Percentiles rank a stretch among this genome's conserved stretches.
These are phyloP conservation scores for Microplitis deprimator DNA, from an alignment of 2,888 invertebrate species.

Conservation along the genomic window DNA sequence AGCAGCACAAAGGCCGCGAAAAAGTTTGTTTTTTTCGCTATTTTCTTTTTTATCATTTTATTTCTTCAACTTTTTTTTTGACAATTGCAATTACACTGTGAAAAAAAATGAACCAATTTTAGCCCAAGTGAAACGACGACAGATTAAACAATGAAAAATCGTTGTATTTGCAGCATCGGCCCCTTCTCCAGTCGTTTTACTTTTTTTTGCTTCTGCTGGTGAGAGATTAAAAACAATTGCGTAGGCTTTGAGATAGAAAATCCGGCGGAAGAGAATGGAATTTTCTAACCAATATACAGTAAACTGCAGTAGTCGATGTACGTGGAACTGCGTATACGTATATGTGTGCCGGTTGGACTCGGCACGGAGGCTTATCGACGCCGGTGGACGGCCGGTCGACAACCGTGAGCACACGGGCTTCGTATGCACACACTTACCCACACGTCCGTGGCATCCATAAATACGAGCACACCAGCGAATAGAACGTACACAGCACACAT, in stretches of 20 bases:
- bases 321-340: too few relatives aligned
- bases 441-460: slow-evolving; percentile 31
- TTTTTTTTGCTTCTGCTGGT: not conserved
- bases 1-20: slow-evolving; percentile 24
- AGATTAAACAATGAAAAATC: slow-evolving; percentile 28
- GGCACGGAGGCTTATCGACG: slow-evolving; percentile 51
- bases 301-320: not conserved
- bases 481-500: slow-evolving; percentile 16
- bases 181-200: not conserved
- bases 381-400: slow-evolving; percentile 45
- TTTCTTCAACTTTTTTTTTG: slow-evolving; percentile 17
- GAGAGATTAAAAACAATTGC: not conserved
- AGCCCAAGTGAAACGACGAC: not conserved
- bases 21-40: not conserved
- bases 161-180: slow-evolving; percentile 1
- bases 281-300: slow-evolving; percentile 3
- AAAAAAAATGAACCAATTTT: slow-evolving; percentile 21
- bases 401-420: slow-evolving; percentile 43
- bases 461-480: slow-evolving; percentile 19
- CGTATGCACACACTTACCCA: slow-evolving; percentile 45
- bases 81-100: not conserved
- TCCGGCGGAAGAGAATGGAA: slow-evolving; percentile 14
- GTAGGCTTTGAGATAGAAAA: slow-evolving; percentile 5
- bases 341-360: slow-evolving; percentile 24
- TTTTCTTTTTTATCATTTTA: not conserved